Base-by-base conservation (phyloP, 2,888 invertebrate species). In the Tiphia femorata region DNA sequence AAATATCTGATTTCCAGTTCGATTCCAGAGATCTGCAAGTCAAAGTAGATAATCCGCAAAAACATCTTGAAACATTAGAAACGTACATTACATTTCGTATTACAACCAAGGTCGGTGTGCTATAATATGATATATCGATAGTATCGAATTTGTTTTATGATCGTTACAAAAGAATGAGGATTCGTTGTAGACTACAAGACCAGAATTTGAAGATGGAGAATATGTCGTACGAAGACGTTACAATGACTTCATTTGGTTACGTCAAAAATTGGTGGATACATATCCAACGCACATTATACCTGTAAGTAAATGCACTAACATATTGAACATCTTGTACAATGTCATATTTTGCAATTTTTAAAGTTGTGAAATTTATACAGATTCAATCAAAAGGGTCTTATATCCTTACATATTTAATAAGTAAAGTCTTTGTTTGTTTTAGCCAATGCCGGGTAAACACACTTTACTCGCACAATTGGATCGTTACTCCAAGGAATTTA, bases 381-480 rank as follows among this genome's bases (percentile, higher is more conserved):
- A 14, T 27, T 49, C 7, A 21, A 21, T 55, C 21, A 10, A n/a
- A n/a, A n/a, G n/a, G n/a, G n/a, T n/a, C n/a, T n/a, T n/a, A n/a
- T n/a, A n/a, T n/a, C n/a, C 14, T 14, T 7, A n/a, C 17, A 33
- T 46, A 6, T 35, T 41, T 23, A 30, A 10, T 20, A 37, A 49
- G n/a, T n/a, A n/a, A 12, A 1, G 38, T 51, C 54, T 17, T 52
- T 38, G 62, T 35, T 61, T 42, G 35, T 84, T 85, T 33, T 74
- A 91, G 90, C 90, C 91, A 19, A 84, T 91, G 73, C 91, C 91
- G 51, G 90, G 88, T 50, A 91, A 91, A 76, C 91, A 91, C 78
- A 88, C 89, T 7, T 76, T 92, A 35, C 84, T 90, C 48, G 89
- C 87, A 8, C 88, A 91, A 73, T 78, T 91, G 62, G 91, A 91